These are phyloP conservation scores for Erpetoichthys calabaricus DNA, from an alignment of 2,797 vertebrate species.

Conservation along the genomic window DNA sequence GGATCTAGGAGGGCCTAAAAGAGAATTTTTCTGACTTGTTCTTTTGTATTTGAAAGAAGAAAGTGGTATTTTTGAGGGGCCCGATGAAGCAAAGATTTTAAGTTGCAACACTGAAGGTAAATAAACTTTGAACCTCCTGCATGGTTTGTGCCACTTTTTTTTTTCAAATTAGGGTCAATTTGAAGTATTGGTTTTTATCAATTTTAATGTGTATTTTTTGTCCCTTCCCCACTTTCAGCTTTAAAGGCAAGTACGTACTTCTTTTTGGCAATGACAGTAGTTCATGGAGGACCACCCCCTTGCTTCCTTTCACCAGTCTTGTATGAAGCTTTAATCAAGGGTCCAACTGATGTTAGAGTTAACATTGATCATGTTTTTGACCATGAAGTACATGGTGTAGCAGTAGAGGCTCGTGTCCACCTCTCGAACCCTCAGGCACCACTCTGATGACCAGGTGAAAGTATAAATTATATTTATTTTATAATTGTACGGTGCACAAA, in stretches of 20 bases:
- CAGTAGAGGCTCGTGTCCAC: no score
- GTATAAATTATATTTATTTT: no score
- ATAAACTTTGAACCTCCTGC: no score
- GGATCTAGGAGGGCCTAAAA: conserved; percentile 21
- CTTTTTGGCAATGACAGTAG: conserved; percentile 23
- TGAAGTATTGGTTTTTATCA: no score
- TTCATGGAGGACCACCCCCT: conserved; percentile 19
- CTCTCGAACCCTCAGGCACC: no score
- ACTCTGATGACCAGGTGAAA: no score
- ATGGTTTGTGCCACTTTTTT: no score
- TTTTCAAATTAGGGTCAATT: no score
- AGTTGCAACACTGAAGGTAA: conserved; percentile 12
- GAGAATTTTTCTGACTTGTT: conserved; percentile 19
- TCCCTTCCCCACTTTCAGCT: conserved; percentile 4
- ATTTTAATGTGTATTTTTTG: no score
- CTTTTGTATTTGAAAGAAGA: conserved; percentile 17
- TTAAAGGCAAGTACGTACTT: conserved; percentile 20
- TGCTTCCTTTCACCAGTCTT: conserved; percentile 22
- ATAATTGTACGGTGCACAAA: no score
- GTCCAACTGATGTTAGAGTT: conserved; percentile 11
- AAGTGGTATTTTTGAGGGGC: conserved; percentile 22
- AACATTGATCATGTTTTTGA: conserved; percentile 12
- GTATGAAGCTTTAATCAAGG: conserved; percentile 14
- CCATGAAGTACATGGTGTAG: conserved; percentile 14
- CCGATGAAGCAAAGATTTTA: conserved; percentile 10